Evolutionary conservation across 1,140 invertebrate species (phyloP).

Genomic region (Galleria mellonella): DNA sequence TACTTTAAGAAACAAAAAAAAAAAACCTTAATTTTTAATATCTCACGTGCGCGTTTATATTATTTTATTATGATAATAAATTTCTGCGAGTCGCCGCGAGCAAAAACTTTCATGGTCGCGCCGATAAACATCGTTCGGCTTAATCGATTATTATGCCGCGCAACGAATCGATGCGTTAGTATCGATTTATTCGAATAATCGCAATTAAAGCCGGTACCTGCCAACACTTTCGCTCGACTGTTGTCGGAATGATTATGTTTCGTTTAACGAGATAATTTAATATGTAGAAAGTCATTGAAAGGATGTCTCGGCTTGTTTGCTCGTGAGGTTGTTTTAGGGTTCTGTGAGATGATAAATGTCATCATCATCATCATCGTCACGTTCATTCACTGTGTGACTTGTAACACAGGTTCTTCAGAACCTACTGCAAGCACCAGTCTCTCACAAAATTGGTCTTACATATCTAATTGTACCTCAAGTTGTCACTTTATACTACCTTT

Average conservation of each 20-base stretch:
- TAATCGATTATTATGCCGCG: slow-evolving; percentile 17
- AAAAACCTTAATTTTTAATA: no score
- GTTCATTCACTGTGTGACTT: no score
- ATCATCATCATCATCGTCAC: no score
- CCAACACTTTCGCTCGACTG: slow-evolving; percentile 16
- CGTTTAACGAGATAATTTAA: slow-evolving; percentile 3
- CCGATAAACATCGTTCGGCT: slow-evolving; percentile 11
- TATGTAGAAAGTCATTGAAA: slow-evolving; percentile 1
- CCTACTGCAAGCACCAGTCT: no score
- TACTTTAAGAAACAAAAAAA: no score
- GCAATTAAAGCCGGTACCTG: neutral
- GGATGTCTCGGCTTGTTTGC: no score
- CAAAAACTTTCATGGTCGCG: slow-evolving; percentile 19
- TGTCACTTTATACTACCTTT: no score
- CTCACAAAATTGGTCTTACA: no score
- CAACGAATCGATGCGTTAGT: slow-evolving; percentile 13
- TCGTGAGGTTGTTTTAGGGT: neutral
- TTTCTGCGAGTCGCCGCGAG: slow-evolving; percentile 9
- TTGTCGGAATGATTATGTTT: slow-evolving; percentile 6
- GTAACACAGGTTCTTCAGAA: no score
- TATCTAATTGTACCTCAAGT: no score
- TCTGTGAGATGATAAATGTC: no score
- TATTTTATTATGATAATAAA: neutral
- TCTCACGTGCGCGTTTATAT: no score
- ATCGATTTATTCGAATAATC: slow-evolving; percentile 6